These are phyloP conservation scores for Epizoanthus fatuus DNA, from an alignment of 92 coral and sea anemone genomes.

Conservation along the genomic window DNA sequence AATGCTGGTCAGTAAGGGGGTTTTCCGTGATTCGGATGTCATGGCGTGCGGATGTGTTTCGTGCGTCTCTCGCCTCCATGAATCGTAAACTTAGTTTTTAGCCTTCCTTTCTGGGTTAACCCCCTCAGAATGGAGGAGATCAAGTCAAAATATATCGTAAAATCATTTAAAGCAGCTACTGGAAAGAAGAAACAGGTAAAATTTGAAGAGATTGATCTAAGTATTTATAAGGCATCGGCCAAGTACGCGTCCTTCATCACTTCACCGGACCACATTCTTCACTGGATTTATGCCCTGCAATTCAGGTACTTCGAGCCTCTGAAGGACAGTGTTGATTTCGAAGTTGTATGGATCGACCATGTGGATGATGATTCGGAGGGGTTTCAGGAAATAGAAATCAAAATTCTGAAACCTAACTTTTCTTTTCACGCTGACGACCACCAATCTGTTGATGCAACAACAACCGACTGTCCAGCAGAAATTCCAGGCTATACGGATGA, in stretches of 20 bases:
- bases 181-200: slow-evolving; percentile 20
- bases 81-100: too few relatives aligned
- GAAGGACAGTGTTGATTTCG: slow-evolving; percentile 3
- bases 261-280: slow-evolving; percentile 15
- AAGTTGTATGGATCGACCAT: slow-evolving; percentile 34
- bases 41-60: too few relatives aligned
- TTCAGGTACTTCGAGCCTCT: slow-evolving; percentile 25
- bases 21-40: too few relatives aligned
- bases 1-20: too few relatives aligned
- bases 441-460: too few relatives aligned
- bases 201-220: slow-evolving; percentile 31
- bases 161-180: background rate
- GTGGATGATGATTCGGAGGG: background rate
- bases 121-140: slow-evolving; percentile 13
- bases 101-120: too few relatives aligned
- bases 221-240: slow-evolving; percentile 14
- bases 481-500: too few relatives aligned
- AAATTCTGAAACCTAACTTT: too few relatives aligned
- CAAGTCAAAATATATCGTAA: background rate
- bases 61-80: too few relatives aligned
- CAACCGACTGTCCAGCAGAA: too few relatives aligned
- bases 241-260: slow-evolving; percentile 23
- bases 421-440: too few relatives aligned
- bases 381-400: background rate
- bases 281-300: slow-evolving; percentile 38